phyloP scores from a whole-genome alignment of 2,797 vertebrate species.

The Clamator glandarius region DNA sequence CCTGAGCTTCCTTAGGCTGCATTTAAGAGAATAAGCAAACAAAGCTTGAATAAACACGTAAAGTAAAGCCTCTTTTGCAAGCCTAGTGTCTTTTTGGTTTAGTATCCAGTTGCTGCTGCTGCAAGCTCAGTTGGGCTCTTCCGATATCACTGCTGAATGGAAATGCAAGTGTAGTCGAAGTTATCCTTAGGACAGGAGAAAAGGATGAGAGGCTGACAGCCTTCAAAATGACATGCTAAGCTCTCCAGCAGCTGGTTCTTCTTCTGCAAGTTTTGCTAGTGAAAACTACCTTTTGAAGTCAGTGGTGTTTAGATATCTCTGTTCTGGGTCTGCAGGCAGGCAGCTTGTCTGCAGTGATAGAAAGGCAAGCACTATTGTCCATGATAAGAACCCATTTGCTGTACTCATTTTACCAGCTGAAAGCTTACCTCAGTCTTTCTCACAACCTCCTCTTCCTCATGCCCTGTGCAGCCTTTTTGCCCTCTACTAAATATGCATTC shows the following conservation, averaged over 20 bases:
- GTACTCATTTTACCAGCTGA: neutral
- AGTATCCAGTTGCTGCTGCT: neutral
- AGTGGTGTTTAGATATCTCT: neutral
- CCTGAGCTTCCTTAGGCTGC: neutral
- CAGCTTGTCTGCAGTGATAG: neutral
- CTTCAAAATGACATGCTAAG: neutral
- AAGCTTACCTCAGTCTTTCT: neutral
- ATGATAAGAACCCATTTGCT: neutral
- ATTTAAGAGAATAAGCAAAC: constrained; percentile 34
- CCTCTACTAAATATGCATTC: fast-evolving
- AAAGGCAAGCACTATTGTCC: neutral
- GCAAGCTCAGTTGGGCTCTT: neutral
- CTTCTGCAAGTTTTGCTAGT: neutral
- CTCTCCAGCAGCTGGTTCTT: neutral
- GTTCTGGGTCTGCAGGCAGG: neutral
- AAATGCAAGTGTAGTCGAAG: neutral
- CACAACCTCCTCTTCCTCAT: neutral
- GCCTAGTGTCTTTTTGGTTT: neutral
- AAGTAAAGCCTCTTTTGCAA: neutral
- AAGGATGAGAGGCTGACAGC: neutral
- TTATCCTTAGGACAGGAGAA: neutral
- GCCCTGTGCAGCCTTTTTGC: neutral
- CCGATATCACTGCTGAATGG: neutral
- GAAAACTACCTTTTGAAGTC: neutral
- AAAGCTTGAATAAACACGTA: constrained; percentile 25